phyloP scores from a whole-genome alignment of 2,888 invertebrate species.

The Drosophila aldrichi region DNA sequence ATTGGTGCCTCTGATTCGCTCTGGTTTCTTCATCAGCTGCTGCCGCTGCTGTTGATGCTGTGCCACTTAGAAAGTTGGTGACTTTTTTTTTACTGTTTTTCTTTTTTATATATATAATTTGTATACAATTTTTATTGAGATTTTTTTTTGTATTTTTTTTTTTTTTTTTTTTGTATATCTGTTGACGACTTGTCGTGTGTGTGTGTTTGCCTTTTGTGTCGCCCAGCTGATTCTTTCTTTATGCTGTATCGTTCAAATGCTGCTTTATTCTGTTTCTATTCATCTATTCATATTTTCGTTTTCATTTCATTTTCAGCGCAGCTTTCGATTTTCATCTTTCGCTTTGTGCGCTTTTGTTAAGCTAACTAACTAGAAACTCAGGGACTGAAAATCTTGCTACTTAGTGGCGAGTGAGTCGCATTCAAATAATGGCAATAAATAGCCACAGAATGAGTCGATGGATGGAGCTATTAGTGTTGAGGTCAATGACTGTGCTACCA shows the following conservation, averaged over 20 bases:
- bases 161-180: constrained; percentile 31
- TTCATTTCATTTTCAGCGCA: constrained; percentile 33
- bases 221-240: constrained; percentile 31
- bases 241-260: constrained; percentile 20
- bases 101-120: constrained; percentile 41
- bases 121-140: constrained; percentile 23
- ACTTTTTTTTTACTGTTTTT: constrained; percentile 1
- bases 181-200: constrained; percentile 22
- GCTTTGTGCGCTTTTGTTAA: constrained; percentile 29
- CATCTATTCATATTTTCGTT: constrained; percentile 5
- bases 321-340: constrained; percentile 62
- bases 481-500: constrained; percentile 5
- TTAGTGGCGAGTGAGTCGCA: constrained; percentile 4
- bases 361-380: constrained; percentile 13
- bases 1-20: constrained; percentile 12
- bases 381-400: constrained; percentile 1
- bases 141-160: background rate
- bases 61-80: constrained; percentile 41
- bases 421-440: constrained; percentile 2
- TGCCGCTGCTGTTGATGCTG: background rate
- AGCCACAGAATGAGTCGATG: constrained; percentile 17
- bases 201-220: constrained; percentile 23
- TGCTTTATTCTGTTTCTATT: background rate
- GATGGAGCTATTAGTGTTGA: background rate
- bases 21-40: constrained; percentile 22